A percentile compares a stretch with the other conserved stretches of the same genome.
Evolutionary conservation across 2,888 invertebrate genomes (phyloP).

Genomic region (Byasa hedistus): DNA sequence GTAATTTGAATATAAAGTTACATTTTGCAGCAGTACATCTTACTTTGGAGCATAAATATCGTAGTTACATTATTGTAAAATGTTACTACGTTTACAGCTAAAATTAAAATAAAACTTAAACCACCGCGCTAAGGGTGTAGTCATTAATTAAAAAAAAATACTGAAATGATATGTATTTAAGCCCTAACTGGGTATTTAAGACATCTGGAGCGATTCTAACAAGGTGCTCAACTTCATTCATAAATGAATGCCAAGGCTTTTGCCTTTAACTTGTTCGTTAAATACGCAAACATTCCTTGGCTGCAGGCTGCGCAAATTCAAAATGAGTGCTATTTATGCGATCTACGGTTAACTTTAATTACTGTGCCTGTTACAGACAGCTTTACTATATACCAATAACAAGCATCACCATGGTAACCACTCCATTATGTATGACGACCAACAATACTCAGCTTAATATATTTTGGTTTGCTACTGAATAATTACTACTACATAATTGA

Average conservation of each 20-base stretch:
- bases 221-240: slow-evolving; percentile 65
- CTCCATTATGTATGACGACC: neutral
- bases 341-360: slow-evolving; percentile 54
- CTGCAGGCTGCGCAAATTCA: slow-evolving; percentile 38
- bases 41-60: too few species aligned
- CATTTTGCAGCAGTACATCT: too few species aligned
- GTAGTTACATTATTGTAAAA: neutral
- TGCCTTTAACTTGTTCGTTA: slow-evolving; percentile 64
- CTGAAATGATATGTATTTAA: slow-evolving; percentile 47
- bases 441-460: neutral
- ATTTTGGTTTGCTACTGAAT: neutral
- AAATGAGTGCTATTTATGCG: slow-evolving; percentile 58
- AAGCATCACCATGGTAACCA: slow-evolving; percentile 18
- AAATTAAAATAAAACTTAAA: slow-evolving; percentile 14
- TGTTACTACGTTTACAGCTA: neutral
- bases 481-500: neutral
- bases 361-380: slow-evolving; percentile 46
- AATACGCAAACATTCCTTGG: slow-evolving; percentile 57
- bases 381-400: slow-evolving; percentile 25
- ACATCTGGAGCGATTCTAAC: slow-evolving; percentile 66
- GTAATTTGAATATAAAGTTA: too few species aligned
- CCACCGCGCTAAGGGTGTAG: slow-evolving; percentile 31
- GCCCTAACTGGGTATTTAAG: slow-evolving; percentile 57
- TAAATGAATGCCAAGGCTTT: slow-evolving; percentile 58
- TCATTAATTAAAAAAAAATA: slow-evolving; percentile 50